Base-by-base conservation (phyloP, 2,113 vertebrate species). In the Polypterus bichir region DNA sequence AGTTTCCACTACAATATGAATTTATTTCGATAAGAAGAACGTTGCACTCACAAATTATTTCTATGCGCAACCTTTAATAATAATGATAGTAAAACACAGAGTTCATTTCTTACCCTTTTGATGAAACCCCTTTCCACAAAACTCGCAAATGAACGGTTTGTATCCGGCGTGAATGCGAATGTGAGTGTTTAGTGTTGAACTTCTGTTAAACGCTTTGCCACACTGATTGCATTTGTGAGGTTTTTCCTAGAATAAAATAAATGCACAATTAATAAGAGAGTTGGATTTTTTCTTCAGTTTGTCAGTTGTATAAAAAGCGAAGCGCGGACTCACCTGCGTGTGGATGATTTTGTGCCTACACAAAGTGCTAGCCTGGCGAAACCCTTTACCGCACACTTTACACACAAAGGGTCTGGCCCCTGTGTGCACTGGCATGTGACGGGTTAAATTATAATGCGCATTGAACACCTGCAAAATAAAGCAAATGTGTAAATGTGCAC, bases 151-250 rank as follows among this genome's bases (percentile, higher is more conserved):
- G 78, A 98, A 98, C 9, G 96, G 96, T 76, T 98, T 98, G 84
- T 97, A 98, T 6, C 96, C 96, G 1, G 96, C 93, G 73, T 98
- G 96, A 79, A 98, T 98, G 63, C 96, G 88, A 9, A 97, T 92
- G 70, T 98, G 96, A 10, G 94, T 98, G 87, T 98, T 98, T 68
- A 98, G 84, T 64, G 96, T 98, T 65, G 96, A 98, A 77, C 94
- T 98, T 63, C 96, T 85, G 83, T 98, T 98, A 84, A 98, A 98
- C n/a, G 96, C 96, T 78, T 98, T 98, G 63, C 96, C 94, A 47
- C 96, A 97, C 81, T 98, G 96, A 80, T 89, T 94, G 68, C 94
- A 98, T 73, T 98, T 97, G 63, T 98, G 96, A 64, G 94, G 96
- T 67, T 98, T 98, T 79, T 98, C 96, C 96, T 89, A 71, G 63